Percentiles rank a stretch among this genome's conserved stretches.
These are phyloP conservation scores for Pristiophorus japonicus DNA, from an alignment of 2,113 vertebrate genomes.

Conservation along the genomic window DNA sequence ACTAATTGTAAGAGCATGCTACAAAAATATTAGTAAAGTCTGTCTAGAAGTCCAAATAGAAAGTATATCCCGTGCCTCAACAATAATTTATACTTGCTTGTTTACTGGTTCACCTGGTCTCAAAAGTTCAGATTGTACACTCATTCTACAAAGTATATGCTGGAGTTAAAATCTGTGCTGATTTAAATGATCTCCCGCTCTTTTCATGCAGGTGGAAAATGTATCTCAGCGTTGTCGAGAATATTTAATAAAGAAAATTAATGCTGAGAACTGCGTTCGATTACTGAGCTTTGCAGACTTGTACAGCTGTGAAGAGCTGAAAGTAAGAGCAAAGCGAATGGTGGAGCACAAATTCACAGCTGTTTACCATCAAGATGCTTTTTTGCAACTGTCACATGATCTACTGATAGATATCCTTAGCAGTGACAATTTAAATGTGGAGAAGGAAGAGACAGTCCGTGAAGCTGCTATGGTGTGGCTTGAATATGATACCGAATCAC, in stretches of 20 bases:
- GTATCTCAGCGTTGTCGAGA: conserved; percentile 82
- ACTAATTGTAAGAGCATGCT: background rate
- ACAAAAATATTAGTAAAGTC: background rate
- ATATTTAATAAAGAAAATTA: conserved; percentile 97
- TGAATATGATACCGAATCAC: conserved; percentile 89
- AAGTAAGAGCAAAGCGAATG: conserved; percentile 93
- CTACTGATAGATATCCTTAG: conserved; percentile 91
- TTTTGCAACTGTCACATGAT: conserved; percentile 92
- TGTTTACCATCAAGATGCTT: conserved; percentile 88
- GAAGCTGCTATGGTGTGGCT: conserved; percentile 97
- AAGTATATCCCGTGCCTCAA: background rate
- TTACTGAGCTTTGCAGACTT: conserved; percentile 91
- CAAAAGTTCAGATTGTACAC: background rate
- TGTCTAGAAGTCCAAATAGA: background rate
- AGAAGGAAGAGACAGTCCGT: conserved; percentile 94
- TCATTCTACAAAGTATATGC: background rate
- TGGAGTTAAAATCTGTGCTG: background rate
- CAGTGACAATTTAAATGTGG: conserved; percentile 97
- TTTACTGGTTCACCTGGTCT: background rate
- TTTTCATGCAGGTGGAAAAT: conserved; percentile 84
- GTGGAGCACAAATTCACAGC: conserved; percentile 96
- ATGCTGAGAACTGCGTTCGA: conserved; percentile 92
- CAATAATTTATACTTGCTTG: background rate
- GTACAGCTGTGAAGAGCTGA: conserved; percentile 92
- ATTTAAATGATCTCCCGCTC: background rate